Base-by-base conservation (phyloP, 2,797 vertebrate genomes). In the Morus bassanus region DNA sequence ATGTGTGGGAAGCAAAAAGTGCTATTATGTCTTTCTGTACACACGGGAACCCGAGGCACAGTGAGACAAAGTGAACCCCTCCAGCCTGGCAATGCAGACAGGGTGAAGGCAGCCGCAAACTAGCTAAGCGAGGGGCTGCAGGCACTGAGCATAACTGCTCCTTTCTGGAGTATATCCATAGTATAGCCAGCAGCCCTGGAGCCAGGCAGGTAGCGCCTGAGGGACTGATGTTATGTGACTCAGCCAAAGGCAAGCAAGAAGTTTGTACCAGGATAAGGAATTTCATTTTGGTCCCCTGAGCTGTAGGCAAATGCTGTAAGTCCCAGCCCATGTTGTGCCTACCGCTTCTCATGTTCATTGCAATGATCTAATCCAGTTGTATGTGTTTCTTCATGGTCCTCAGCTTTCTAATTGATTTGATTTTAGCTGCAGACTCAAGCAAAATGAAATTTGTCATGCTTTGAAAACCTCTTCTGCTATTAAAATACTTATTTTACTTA, bases 361-460 rank as follows among this genome's bases (percentile, higher is more conserved):
- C 77, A 50, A 48, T 28, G 45, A 46, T 33, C 64, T 53, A 41
- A 88, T 41, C 84, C 45, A 33, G 51, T 77, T 75, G 16, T 31
- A 25, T 30, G 35, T 30, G 37, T 41, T 83, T 72, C 61, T 57
- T 80, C 64, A 54, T 28, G 64, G 56, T 77, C 53, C 60, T 75
- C 78, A 57, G 68, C 53, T 89, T 93, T 57, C 61, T 75, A 57
- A 77, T 77, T 48, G 61, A 85, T 83, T 91, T 72, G 45, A 89
- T 87, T 91, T 82, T 67, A 91, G 41, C 64, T 74, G 56, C 48
- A 77, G 86, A 77, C 45, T 90, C 41, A 46, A 82, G 64, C 41
- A 88, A 94, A 92, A 94, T 57, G 1, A 80, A 76, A 91, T 91
- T 65, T 91, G 64, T 80, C 37, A 60, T 17, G 60, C 68, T 93